phyloP scores from a whole-genome alignment of 2,113 vertebrate genomes.

The Amazona guildingii region DNA sequence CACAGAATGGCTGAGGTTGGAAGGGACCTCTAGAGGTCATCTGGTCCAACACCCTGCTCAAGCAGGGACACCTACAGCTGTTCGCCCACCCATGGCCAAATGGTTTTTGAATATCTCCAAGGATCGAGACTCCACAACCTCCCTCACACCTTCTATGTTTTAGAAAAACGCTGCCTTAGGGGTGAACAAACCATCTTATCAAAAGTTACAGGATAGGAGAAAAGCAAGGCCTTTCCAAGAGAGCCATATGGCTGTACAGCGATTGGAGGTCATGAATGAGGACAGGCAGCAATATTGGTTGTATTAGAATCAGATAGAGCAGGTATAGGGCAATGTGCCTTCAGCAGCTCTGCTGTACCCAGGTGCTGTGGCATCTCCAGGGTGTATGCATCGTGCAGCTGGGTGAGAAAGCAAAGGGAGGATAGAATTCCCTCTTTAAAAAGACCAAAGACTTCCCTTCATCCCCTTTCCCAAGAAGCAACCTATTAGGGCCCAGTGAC shows the following conservation, averaged over 20 bases:
- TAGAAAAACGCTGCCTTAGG: background rate
- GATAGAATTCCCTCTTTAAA: background rate
- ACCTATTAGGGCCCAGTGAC: background rate
- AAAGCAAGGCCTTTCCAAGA: background rate
- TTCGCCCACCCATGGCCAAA: background rate
- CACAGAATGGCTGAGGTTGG: background rate
- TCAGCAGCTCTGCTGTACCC: background rate
- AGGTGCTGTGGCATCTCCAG: background rate
- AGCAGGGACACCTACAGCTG: background rate
- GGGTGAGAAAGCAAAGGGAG: background rate
- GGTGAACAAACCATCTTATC: background rate
- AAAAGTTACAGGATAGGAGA: background rate
- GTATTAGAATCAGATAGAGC: background rate
- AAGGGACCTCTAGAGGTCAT: background rate
- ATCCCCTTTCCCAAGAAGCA: background rate
- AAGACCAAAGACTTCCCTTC: background rate
- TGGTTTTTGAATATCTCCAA: background rate
- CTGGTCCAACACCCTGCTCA: background rate
- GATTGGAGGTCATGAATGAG: background rate
- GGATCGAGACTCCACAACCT: background rate
- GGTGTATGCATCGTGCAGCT: background rate
- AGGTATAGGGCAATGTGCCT: background rate
- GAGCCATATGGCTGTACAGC: rapidly evolving
- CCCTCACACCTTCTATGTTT: background rate
- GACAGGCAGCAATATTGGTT: background rate